A percentile compares a stretch with the other conserved stretches of the same genome.
These are phyloP conservation scores for Capitulum mitella DNA, from an alignment of 2,888 invertebrate species.

Conservation along the genomic window DNA sequence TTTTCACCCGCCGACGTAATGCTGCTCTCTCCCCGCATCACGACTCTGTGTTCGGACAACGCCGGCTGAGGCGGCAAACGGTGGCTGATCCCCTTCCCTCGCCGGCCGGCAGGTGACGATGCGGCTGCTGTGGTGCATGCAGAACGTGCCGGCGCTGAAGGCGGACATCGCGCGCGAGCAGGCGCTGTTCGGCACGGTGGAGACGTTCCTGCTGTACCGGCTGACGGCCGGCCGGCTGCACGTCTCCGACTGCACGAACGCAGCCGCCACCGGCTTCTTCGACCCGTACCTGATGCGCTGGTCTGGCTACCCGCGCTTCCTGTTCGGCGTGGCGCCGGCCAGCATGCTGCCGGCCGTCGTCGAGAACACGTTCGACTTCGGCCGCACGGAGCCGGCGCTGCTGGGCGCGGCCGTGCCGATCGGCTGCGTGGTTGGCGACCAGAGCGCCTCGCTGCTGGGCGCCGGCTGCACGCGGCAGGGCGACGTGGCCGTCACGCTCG, in stretches of 20 bases:
- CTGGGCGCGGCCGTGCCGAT: slow-evolving; percentile 75
- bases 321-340: slow-evolving; percentile 63
- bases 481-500: slow-evolving; percentile 79
- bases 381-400: slow-evolving; percentile 55
- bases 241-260: slow-evolving; percentile 82
- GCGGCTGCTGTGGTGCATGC: slow-evolving; percentile 62
- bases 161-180: slow-evolving; percentile 55
- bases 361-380: slow-evolving; percentile 68
- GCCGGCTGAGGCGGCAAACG: no score
- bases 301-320: slow-evolving; percentile 61
- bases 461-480: slow-evolving; percentile 69
- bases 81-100: neutral
- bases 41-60: no score
- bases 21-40: no score
- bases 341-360: slow-evolving; percentile 71
- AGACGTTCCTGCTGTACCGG: slow-evolving; percentile 72
- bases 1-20: no score
- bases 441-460: slow-evolving; percentile 82
- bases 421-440: slow-evolving; percentile 67
- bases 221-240: slow-evolving; percentile 52
- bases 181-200: slow-evolving; percentile 77
- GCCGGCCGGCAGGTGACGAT: slow-evolving; percentile 33
- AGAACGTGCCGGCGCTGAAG: slow-evolving; percentile 61
- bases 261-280: slow-evolving; percentile 83
- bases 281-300: slow-evolving; percentile 86